phyloP scores from a whole-genome alignment of 2,113 vertebrate genomes.

The Lipotes vexillifer region DNA sequence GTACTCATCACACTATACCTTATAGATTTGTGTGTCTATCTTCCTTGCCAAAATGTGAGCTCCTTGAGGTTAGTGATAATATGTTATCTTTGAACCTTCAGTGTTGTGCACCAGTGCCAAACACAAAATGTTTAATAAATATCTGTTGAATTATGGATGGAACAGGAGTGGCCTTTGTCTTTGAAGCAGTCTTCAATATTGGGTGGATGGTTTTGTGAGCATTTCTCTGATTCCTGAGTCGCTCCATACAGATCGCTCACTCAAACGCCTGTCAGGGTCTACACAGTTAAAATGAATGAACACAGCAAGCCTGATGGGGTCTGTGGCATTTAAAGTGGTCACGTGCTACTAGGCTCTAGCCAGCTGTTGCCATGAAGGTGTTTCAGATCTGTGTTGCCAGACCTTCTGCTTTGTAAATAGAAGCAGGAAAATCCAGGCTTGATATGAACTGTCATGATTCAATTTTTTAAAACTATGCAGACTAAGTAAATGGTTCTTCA shows the following conservation, averaged over 20 bases:
- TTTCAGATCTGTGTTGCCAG: not conserved
- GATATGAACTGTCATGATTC: not conserved
- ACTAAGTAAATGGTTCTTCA: not conserved
- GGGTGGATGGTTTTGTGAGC: not conserved
- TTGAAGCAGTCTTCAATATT: not conserved
- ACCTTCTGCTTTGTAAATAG: not conserved
- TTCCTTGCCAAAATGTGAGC: not conserved
- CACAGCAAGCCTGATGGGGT: not conserved
- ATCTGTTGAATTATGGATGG: not conserved
- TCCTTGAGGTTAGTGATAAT: not conserved
- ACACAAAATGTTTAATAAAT: not conserved
- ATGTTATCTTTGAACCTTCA: not conserved
- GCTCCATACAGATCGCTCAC: not conserved
- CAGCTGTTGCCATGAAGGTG: not conserved
- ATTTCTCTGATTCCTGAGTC: not conserved
- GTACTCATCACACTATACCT: not conserved
- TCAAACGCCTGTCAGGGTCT: not conserved
- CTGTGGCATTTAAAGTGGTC: not conserved
- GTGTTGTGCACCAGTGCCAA: not conserved
- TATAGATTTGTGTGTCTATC: not conserved
- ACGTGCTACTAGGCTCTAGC: not conserved
- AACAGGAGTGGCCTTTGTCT: not conserved
- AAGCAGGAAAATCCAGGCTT: not conserved
- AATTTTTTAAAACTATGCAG: not conserved
- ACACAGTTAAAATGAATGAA: not conserved